A percentile compares a stretch with the other conserved stretches of the same genome.
phyloP scores from a whole-genome alignment of 2,888 invertebrate species.

The Drosophila cognata region DNA sequence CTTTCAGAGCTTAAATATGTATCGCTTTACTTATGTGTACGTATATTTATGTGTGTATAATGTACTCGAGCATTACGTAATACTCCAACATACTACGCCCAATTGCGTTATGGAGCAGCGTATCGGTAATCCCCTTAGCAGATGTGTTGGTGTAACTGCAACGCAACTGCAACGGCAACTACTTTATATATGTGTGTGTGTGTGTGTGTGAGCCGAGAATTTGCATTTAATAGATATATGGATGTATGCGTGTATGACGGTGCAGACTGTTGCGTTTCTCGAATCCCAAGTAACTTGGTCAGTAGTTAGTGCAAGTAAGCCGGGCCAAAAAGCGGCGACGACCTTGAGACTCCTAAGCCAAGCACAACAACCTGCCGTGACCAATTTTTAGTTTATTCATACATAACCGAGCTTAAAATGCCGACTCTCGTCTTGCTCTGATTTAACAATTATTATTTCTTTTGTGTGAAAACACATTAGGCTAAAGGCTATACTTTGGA shows the following conservation, averaged over 20 bases:
- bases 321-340: constrained; percentile 38
- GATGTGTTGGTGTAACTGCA: constrained; percentile 25
- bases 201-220: constrained; percentile 58
- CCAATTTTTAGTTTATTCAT: constrained; percentile 58
- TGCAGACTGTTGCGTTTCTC: constrained; percentile 54
- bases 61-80: constrained; percentile 65
- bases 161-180: constrained; percentile 27
- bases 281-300: constrained; percentile 53
- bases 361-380: constrained; percentile 54
- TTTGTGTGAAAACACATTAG: constrained; percentile 63
- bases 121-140: constrained; percentile 23
- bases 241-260: constrained; percentile 13
- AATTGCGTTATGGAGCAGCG: constrained; percentile 62
- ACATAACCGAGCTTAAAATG: constrained; percentile 37
- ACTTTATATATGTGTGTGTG: not conserved
- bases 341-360: constrained; percentile 67
- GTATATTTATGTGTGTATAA: constrained; percentile 5
- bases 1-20: constrained; percentile 72
- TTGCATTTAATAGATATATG: constrained; percentile 36
- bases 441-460: constrained; percentile 41
- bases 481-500: constrained; percentile 22
- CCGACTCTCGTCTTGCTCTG: constrained; percentile 43
- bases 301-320: constrained; percentile 33
- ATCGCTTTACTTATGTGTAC: constrained; percentile 63
- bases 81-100: constrained; percentile 62